Conservation (phyloP, 2,888 invertebrate species). For the Norana najaformis region DNA sequence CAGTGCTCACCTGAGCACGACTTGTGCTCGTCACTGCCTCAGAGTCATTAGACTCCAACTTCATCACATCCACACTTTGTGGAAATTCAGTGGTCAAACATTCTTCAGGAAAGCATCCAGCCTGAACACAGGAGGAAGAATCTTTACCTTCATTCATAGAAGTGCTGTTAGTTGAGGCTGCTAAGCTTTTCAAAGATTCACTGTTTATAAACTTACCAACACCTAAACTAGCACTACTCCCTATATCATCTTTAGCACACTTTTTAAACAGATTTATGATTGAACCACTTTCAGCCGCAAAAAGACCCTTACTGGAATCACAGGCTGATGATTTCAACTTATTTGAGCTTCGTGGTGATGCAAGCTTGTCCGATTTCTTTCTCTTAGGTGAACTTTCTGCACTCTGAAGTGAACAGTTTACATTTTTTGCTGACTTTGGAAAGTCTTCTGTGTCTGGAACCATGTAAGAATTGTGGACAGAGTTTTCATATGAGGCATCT, state of each 20-base stretch:
- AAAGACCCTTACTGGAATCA: neutral
- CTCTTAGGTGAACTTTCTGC: neutral
- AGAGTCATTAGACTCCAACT: neutral
- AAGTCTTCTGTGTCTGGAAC: neutral
- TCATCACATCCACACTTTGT: neutral
- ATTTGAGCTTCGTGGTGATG: neutral
- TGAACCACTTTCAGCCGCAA: neutral
- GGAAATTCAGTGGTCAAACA: neutral
- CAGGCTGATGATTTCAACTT: neutral
- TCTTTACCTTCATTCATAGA: neutral
- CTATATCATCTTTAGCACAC: neutral
- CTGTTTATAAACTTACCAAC: neutral
- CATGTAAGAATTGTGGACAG: neutral
- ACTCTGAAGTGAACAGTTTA: neutral
- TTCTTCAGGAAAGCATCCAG: neutral
- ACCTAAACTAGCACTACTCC: neutral
- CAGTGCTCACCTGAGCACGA: neutral
- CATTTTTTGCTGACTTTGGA: neutral
- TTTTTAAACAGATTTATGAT: neutral
- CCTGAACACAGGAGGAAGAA: neutral
- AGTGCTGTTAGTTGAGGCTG: neutral
- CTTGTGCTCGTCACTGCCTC: neutral
- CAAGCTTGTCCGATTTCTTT: neutral
- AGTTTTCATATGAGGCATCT: conserved; percentile 13
- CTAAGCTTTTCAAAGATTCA: neutral